A percentile compares a stretch with the other conserved stretches of the same genome.
These are phyloP conservation scores for Fratercula arctica DNA, from an alignment of 2,797 vertebrate genomes.

Conservation along the genomic window DNA sequence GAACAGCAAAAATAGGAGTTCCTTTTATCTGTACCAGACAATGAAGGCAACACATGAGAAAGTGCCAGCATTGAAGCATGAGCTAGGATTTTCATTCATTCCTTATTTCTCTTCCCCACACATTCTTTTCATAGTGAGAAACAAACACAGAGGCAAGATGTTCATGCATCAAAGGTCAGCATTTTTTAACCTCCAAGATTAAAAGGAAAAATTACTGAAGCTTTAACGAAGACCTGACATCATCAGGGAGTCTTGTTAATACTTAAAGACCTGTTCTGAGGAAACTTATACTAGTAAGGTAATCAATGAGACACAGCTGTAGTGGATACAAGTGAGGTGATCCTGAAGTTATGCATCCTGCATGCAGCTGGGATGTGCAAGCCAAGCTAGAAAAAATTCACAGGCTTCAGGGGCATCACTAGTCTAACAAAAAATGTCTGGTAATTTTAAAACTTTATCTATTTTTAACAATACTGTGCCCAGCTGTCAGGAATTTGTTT, in stretches of 20 bases:
- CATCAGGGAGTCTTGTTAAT: not conserved
- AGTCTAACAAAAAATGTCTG: not conserved
- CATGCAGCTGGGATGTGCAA: not conserved
- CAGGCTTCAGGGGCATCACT: not conserved
- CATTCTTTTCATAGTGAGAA: not conserved
- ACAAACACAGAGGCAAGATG: not conserved
- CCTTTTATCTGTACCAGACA: not conserved
- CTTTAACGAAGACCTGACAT: not conserved
- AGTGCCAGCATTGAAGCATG: not conserved
- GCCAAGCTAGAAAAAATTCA: not conserved
- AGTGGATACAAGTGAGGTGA: not conserved
- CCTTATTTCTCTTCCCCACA: no score
- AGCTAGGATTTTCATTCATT: not conserved
- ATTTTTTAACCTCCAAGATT: not conserved
- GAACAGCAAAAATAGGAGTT: not conserved
- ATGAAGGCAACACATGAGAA: not conserved
- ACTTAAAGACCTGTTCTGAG: not conserved
- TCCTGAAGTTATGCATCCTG: not conserved
- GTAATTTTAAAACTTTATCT: not conserved
- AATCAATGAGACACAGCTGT: not conserved
- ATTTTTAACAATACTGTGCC: not conserved
- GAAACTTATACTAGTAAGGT: not conserved
- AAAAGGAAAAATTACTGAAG: not conserved
- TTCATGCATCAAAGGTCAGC: not conserved
- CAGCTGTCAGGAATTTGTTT: not conserved